A percentile compares a stretch with the other conserved stretches of the same genome.
Conservation (phyloP, 2,113 vertebrate genomes). For the Zapus hudsonius region DNA sequence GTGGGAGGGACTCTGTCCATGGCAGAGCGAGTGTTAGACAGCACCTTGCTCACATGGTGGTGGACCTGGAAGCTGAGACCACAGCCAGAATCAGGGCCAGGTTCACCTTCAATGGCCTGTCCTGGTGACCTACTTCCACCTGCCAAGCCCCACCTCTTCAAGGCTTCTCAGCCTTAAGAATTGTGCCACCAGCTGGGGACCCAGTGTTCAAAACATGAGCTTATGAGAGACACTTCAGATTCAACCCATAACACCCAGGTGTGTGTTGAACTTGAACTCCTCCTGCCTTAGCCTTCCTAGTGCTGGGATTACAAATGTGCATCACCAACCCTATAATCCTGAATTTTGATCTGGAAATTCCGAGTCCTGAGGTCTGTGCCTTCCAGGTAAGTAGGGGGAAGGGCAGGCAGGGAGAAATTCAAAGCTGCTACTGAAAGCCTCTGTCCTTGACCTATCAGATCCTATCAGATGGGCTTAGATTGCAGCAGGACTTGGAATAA, state of each 20-base stretch:
- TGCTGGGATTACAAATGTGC: not conserved
- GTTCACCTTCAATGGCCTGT: not conserved
- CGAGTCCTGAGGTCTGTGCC: not conserved
- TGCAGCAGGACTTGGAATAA: constrained; percentile 1
- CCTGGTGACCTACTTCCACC: not conserved
- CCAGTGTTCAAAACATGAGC: not conserved
- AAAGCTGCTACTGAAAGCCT: not conserved
- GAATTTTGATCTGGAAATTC: not conserved
- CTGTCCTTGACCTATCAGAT: not conserved
- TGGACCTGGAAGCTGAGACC: not conserved
- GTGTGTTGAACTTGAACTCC: not conserved
- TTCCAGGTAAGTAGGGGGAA: not conserved
- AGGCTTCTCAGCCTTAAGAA: not conserved
- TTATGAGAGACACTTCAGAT: not conserved
- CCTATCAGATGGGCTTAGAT: not conserved
- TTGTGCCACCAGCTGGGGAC: not conserved
- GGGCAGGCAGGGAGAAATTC: not conserved
- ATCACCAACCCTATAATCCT: not conserved
- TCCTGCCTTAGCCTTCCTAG: not conserved
- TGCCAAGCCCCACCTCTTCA: not conserved
- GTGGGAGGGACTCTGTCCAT: no score
- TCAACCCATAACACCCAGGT: not conserved
- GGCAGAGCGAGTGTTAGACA: not conserved
- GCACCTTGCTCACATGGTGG: not conserved
- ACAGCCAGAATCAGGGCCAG: not conserved